phyloP scores from a whole-genome alignment of 2,797 vertebrate species.

The Megaceryle alcyon region DNA sequence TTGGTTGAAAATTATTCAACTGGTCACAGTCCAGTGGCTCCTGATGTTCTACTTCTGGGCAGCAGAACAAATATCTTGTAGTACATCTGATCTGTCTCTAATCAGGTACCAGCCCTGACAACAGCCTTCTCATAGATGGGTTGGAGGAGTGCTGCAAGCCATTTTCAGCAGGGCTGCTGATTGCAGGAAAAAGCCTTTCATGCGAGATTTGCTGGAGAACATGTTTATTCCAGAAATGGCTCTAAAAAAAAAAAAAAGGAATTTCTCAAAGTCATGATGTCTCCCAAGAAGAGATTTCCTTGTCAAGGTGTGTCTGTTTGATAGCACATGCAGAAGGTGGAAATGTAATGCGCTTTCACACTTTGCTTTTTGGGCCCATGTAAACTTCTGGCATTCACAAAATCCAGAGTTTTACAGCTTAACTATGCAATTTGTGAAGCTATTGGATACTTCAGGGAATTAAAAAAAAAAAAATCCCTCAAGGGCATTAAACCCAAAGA shows the following conservation, averaged over 20 bases:
- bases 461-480: neutral
- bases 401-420: neutral
- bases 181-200: neutral
- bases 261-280: neutral
- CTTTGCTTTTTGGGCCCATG: neutral
- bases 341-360: constrained; percentile 13
- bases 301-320: constrained; percentile 33
- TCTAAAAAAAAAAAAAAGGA: neutral
- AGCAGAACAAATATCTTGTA: constrained; percentile 18
- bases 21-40: constrained; percentile 30
- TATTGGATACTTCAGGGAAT: neutral
- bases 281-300: constrained; percentile 23
- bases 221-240: neutral
- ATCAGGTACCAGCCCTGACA: neutral
- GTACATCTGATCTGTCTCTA: neutral
- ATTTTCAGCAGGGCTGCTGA: neutral
- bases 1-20: constrained; percentile 14
- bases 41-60: constrained; percentile 35
- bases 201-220: neutral
- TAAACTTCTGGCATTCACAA: neutral
- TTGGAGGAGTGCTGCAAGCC: neutral
- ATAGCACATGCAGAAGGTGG: constrained; percentile 15
- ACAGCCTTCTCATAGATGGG: neutral
- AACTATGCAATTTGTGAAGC: neutral
- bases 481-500: constrained; percentile 16